phyloP scores from a whole-genome alignment of 2,113 vertebrate genomes.

The Carettochelys insculpta region DNA sequence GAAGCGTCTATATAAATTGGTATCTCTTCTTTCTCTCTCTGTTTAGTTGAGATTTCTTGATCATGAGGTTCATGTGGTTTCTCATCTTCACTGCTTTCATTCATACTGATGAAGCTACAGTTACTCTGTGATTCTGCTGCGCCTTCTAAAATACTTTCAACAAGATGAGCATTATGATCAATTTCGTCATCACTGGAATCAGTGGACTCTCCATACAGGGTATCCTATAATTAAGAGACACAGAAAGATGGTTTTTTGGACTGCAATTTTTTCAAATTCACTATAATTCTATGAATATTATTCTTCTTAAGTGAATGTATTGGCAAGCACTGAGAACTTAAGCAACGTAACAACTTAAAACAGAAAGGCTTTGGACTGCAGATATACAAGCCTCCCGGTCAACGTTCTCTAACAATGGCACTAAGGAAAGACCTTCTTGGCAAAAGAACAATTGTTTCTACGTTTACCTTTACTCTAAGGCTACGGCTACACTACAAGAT shows the following conservation, averaged over 20 bases:
- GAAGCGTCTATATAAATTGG: background rate
- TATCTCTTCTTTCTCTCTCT: background rate
- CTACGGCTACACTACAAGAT: too few species aligned
- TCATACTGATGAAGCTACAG: background rate
- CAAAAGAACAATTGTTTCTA: background rate
- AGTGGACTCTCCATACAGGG: conserved; percentile 66
- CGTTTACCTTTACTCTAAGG: background rate
- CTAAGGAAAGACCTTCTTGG: background rate
- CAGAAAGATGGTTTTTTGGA: background rate
- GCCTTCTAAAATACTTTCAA: conserved; percentile 20
- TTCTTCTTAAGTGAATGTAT: background rate
- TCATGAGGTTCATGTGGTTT: background rate
- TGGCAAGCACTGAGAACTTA: background rate
- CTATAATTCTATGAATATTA: background rate
- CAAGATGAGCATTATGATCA: background rate
- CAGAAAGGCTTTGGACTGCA: background rate
- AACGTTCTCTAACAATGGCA: background rate
- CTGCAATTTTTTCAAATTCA: background rate
- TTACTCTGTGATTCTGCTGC: background rate
- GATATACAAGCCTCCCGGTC: background rate
- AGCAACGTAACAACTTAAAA: background rate
- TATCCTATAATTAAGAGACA: conserved; percentile 66
- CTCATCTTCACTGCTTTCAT: background rate
- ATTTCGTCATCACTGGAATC: conserved; percentile 75
- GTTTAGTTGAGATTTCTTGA: background rate